Evolutionary conservation across 1,140 invertebrate genomes (phyloP).

Genomic region (Maconellicoccus hirsutus): DNA sequence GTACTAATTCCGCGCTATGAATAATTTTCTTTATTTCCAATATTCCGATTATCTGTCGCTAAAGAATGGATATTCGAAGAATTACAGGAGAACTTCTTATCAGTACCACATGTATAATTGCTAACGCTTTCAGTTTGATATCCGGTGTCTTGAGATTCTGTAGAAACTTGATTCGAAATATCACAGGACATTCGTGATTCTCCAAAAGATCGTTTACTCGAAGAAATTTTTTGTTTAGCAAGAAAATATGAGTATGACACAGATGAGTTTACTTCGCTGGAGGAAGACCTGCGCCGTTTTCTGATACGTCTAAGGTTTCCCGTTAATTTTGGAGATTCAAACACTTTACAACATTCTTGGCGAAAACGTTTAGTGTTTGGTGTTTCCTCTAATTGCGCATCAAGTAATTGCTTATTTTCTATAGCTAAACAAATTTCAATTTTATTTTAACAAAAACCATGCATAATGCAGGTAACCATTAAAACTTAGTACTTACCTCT

Average conservation of each 20-base stretch:
- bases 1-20: not conserved
- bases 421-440: too few relatives aligned
- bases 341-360: not conserved
- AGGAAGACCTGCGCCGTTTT: not conserved
- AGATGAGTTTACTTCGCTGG: not conserved
- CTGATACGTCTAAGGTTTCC: not conserved
- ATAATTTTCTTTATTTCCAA: slow-evolving; percentile 5
- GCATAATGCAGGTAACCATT: too few relatives aligned
- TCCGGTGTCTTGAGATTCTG: slow-evolving; percentile 6
- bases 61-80: not conserved
- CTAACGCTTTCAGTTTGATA: not conserved
- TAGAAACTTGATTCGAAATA: not conserved
- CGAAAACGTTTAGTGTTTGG: not conserved
- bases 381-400: not conserved
- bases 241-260: not conserved
- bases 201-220: not conserved
- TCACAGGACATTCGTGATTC: not conserved
- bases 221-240: not conserved
- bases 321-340: slow-evolving; percentile 1
- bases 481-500: not conserved
- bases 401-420: not conserved
- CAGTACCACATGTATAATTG: not conserved
- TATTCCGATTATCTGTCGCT: not conserved
- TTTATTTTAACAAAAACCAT: too few relatives aligned
- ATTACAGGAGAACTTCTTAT: not conserved